Evolutionary conservation across 2,113 vertebrate genomes (phyloP), one percentile per base, ranked within the genome.

Genomic region (Pedetes capensis): DNA sequence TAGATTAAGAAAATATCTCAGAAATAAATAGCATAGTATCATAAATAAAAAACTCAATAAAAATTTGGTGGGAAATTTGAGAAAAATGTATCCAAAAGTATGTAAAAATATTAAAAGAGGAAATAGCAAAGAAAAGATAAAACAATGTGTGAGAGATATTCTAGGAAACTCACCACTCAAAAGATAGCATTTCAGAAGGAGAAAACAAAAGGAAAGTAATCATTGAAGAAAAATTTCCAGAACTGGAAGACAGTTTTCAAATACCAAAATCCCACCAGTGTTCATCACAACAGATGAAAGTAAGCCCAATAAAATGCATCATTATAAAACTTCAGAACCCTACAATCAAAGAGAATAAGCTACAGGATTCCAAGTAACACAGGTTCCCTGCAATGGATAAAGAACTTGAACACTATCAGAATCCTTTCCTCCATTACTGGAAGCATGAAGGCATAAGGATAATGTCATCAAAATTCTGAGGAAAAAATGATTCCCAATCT

Each of bases 21-120:
- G 10, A 96, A 95, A 75, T 74, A 23, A 93, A 51, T 42, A 95
- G n/a, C 13, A 49, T 27, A 49, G 11, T 34, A 76, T 13, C 37
- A 72, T 42, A 92, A 87, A 74, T 39, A 17, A 80, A 81, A 96
- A 76, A 94, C 32, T 78, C 47, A 29, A 12, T 55, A 87, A 91
- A 91, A 71, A 11, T n/a, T 25, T 86, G 5, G 10, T 57, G 51
- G 55, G 17, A 80, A 90, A 34, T 59, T 75, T 71, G 53, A 88
- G 32, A 44, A 95, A 94, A 94, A 91, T 61, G 20, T 92, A 44
- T 69, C 80, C 69, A 14, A 89, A 78, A 86, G 11, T 51, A 59
- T 51, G 27, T 63, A 18, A 74, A 82, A 94, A 82, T 68, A 57
- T 34, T 76, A 49, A 89, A 95, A 69, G 20, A 83, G 6, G 80